Percentiles rank a stretch among this genome's conserved stretches.
Evolutionary conservation across 2,797 vertebrate species (phyloP).

Genomic region (Chromis chromis): DNA sequence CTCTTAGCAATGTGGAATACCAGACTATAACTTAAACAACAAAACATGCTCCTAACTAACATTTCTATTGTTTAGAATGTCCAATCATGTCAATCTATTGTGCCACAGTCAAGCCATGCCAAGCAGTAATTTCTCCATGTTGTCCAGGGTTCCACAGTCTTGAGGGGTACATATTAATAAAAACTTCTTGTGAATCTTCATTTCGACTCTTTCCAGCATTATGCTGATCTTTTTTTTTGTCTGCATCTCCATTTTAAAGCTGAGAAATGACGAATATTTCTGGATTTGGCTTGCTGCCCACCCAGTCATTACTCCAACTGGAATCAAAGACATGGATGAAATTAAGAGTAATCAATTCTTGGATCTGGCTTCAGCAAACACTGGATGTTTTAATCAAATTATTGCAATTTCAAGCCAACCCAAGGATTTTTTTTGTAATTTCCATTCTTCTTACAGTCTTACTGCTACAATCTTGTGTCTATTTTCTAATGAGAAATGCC

Average conservation of each 20-base stretch:
- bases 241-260: not conserved
- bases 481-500: conserved; percentile 23
- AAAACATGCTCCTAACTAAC: not conserved
- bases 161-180: not conserved
- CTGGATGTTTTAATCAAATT: not conserved
- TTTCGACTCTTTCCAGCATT: not conserved
- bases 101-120: too few relatives aligned
- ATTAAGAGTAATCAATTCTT: not conserved
- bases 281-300: not conserved
- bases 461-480: conserved; percentile 6
- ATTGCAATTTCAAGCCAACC: not conserved
- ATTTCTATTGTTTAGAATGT: not conserved
- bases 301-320: not conserved
- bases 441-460: not conserved
- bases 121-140: too few relatives aligned
- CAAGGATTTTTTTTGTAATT: not conserved
- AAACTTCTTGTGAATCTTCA: not conserved
- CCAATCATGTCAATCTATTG: too few relatives aligned
- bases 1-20: too few relatives aligned
- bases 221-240: not conserved
- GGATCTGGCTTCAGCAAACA: not conserved
- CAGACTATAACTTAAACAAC: not conserved
- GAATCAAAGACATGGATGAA: not conserved
- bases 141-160: not conserved
- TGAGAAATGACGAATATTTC: not conserved